Conservation (phyloP, 1,140 invertebrate genomes). For the Diachasmimorpha longicaudata region DNA sequence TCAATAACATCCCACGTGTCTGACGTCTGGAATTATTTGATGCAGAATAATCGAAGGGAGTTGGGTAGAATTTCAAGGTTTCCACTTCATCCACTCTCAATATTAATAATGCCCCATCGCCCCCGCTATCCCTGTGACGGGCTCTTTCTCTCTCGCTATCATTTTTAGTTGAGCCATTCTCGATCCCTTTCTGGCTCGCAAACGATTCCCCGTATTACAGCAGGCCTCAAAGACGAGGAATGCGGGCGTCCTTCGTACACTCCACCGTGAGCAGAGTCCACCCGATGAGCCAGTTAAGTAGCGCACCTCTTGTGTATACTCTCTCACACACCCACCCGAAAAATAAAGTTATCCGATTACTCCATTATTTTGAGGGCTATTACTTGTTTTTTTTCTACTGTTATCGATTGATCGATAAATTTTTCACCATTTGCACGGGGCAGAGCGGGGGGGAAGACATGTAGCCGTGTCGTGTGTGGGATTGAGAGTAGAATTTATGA, state of each 20-base stretch:
- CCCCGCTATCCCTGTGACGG: background rate
- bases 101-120: background rate
- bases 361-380: background rate
- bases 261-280: constrained; percentile 32
- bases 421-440: too few relatives aligned
- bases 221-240: constrained; percentile 56
- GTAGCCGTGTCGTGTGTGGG: too few relatives aligned
- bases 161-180: constrained; percentile 25
- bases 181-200: constrained; percentile 30
- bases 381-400: background rate
- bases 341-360: background rate
- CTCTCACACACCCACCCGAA: background rate
- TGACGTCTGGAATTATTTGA: background rate
- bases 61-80: constrained; percentile 9
- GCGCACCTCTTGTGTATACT: background rate
- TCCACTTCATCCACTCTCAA: constrained; percentile 1
- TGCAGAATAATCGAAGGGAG: background rate
- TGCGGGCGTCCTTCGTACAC: constrained; percentile 62
- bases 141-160: constrained; percentile 5
- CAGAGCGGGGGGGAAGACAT: too few relatives aligned
- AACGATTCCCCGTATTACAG: constrained; percentile 62
- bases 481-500: too few relatives aligned
- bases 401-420: too few relatives aligned
- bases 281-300: constrained; percentile 14
- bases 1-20: background rate